A percentile compares a stretch with the other conserved stretches of the same genome.
phyloP scores from a whole-genome alignment of 92 coral and sea anemone species.

The Zoanthus sansibaricus region DNA sequence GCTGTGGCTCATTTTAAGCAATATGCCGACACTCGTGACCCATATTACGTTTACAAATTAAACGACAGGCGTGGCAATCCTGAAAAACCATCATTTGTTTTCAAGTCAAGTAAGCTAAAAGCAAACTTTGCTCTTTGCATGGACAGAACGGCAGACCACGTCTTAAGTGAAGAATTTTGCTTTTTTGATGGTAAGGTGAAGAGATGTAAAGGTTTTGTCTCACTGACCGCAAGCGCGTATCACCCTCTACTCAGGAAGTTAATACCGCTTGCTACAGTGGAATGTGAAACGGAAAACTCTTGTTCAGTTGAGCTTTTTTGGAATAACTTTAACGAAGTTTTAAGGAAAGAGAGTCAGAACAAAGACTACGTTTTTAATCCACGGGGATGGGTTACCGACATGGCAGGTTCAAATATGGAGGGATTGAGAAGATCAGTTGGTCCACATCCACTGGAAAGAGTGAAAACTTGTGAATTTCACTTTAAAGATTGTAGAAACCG shows the following conservation, averaged over 20 bases:
- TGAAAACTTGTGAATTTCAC: constrained; percentile 70
- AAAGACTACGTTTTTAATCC: constrained; percentile 49
- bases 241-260: constrained; percentile 55
- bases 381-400: constrained; percentile 73
- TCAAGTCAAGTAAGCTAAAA: constrained; percentile 63
- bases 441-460: neutral
- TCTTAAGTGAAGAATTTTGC: constrained; percentile 65
- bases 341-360: too few species aligned
- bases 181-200: constrained; percentile 75
- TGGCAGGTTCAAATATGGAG: constrained; percentile 67
- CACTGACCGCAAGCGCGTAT: constrained; percentile 65
- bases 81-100: constrained; percentile 68
- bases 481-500: constrained; percentile 71
- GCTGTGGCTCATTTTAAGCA: too few species aligned
- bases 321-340: neutral
- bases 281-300: neutral
- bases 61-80: constrained; percentile 68
- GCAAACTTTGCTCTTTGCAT: constrained; percentile 54
- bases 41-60: too few species aligned
- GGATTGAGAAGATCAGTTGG: constrained; percentile 62
- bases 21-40: too few species aligned
- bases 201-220: constrained; percentile 54
- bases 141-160: constrained; percentile 51
- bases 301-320: constrained; percentile 45
- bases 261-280: constrained; percentile 59